A percentile compares a stretch with the other conserved stretches of the same genome.
Conservation (phyloP, 1,140 invertebrate genomes). For the Calosoma granatense region DNA sequence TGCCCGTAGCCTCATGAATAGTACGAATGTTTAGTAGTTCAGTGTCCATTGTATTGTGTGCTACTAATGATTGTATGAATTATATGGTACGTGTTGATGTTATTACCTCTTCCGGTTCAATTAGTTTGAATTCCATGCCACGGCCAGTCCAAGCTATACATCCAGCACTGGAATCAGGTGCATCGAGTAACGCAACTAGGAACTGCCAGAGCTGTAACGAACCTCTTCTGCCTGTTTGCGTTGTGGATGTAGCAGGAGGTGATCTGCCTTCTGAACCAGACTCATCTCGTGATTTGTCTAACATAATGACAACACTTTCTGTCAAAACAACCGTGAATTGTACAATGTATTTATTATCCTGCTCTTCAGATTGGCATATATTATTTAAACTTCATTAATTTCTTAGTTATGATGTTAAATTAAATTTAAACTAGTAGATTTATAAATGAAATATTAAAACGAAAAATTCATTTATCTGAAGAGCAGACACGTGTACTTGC, state of each 20-base stretch:
- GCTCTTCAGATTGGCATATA: too few relatives aligned
- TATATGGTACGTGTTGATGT: too few relatives aligned
- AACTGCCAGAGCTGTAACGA: slow-evolving; percentile 93
- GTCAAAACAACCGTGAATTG: not conserved
- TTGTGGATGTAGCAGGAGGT: slow-evolving; percentile 12
- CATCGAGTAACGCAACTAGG: slow-evolving; percentile 78
- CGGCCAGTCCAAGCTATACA: slow-evolving; percentile 93
- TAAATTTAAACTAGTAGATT: not conserved
- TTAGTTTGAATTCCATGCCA: slow-evolving; percentile 89
- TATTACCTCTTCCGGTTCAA: slow-evolving; percentile 94
- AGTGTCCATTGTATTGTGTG: too few relatives aligned
- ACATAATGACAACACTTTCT: too few relatives aligned
- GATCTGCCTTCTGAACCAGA: not conserved
- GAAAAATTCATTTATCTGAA: not conserved
- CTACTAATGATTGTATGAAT: too few relatives aligned
- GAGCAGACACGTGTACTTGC: too few relatives aligned
- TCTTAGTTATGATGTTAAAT: too few relatives aligned
- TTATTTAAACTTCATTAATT: too few relatives aligned
- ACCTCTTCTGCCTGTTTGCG: slow-evolving; percentile 51
- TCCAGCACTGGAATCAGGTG: slow-evolving; percentile 64
- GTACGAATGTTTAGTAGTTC: too few relatives aligned
- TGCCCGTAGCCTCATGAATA: too few relatives aligned
- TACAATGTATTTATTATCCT: not conserved
- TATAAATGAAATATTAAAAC: too few relatives aligned
- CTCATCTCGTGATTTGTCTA: not conserved